Conservation (phyloP, 1,140 invertebrate species). For the Gerris buenoi region DNA sequence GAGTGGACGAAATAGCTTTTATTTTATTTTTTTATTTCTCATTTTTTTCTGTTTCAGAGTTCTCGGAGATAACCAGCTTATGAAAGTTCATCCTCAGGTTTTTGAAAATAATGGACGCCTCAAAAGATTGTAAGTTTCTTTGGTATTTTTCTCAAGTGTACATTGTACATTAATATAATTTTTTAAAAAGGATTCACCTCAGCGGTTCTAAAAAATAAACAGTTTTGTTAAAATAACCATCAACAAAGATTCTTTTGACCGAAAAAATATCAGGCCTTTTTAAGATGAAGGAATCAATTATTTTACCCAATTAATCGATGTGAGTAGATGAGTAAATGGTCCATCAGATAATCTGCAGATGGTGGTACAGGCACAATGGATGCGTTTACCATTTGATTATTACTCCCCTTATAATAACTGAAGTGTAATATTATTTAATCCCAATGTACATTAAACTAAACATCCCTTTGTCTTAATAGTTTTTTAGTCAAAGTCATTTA, state of each 20-base stretch:
- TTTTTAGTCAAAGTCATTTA: no score
- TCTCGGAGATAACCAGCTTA: conserved; percentile 39
- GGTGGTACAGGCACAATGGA: no score
- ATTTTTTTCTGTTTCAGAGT: conserved; percentile 36
- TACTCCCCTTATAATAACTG: no score
- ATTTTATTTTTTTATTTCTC: no score
- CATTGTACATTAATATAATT: not conserved
- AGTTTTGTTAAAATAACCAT: not conserved
- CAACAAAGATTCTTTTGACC: not conserved
- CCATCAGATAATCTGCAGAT: no score
- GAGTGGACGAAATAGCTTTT: no score
- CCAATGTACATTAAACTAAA: no score
- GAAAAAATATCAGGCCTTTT: not conserved
- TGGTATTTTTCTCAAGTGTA: not conserved
- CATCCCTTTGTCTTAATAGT: no score
- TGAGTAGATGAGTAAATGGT: no score
- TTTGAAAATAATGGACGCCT: conserved; percentile 35
- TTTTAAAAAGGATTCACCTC: not conserved
- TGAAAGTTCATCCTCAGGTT: conserved; percentile 35
- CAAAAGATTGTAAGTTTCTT: conserved; percentile 35
- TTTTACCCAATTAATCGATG: not conserved
- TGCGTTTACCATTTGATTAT: no score
- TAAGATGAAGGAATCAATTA: not conserved
- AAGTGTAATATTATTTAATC: no score
- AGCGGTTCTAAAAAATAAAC: not conserved